phyloP scores from a whole-genome alignment of 1,140 invertebrate species.

The Neodiprion virginianus region DNA sequence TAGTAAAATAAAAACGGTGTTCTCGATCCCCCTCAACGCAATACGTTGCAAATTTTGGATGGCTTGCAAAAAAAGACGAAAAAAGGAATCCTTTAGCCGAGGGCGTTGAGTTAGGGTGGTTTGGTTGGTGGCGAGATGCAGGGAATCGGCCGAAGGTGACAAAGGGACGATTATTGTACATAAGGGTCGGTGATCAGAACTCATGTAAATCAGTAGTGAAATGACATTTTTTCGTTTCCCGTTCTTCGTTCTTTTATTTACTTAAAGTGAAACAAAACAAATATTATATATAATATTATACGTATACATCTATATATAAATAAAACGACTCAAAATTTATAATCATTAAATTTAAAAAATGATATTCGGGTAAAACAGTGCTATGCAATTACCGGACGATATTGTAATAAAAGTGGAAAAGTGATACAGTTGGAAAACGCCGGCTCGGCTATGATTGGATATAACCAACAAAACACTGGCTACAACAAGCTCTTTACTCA shows the following conservation, averaged over 20 bases:
- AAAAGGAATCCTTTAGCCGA: constrained; percentile 40
- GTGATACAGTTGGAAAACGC: background rate
- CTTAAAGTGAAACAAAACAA: too few relatives aligned
- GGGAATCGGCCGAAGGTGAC: background rate
- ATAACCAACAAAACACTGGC: constrained; percentile 81
- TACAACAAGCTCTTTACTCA: constrained; percentile 91
- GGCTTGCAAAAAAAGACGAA: constrained; percentile 58
- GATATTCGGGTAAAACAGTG: too few relatives aligned
- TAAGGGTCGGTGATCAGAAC: background rate
- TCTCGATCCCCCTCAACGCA: background rate
- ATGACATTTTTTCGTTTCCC: background rate
- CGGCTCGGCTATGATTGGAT: constrained; percentile 72
- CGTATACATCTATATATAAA: too few relatives aligned
- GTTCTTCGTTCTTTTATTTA: background rate
- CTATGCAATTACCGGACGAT: too few relatives aligned
- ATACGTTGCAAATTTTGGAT: constrained; percentile 42
- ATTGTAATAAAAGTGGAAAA: too few relatives aligned
- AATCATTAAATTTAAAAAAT: too few relatives aligned
- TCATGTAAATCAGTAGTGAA: background rate
- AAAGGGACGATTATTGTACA: background rate
- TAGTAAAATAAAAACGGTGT: too few relatives aligned
- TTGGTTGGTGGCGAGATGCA: too few relatives aligned
- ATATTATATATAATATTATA: too few relatives aligned
- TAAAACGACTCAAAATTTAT: too few relatives aligned
- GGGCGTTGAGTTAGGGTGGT: constrained; percentile 18